Conservation (phyloP, 2,888 invertebrate genomes). For the Mimumesa dahlbomi region DNA sequence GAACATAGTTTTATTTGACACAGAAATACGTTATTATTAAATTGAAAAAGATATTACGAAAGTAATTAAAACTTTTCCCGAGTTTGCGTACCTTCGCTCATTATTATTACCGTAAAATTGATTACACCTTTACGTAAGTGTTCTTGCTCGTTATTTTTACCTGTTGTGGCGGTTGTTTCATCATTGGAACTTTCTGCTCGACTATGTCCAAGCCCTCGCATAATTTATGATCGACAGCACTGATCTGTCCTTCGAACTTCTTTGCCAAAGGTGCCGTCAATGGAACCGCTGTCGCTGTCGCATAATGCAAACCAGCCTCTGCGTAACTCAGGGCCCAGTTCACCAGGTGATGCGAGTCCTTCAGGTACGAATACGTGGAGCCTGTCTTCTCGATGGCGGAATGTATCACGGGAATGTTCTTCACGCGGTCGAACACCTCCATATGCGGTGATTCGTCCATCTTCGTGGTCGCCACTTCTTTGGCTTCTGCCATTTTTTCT, state of each 20-base stretch:
- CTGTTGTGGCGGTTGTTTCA: constrained; percentile 82
- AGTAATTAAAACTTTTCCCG: no score
- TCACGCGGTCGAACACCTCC: constrained; percentile 76
- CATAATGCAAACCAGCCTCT: constrained; percentile 82
- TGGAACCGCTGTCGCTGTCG: constrained; percentile 81
- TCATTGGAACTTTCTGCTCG: constrained; percentile 82
- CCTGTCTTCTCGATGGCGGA: constrained; percentile 77
- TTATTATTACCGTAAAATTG: no score
- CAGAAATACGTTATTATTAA: no score
- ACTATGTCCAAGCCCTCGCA: constrained; percentile 83
- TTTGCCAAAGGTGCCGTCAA: constrained; percentile 81
- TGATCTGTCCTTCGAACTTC: constrained; percentile 82
- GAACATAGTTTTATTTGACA: no score
- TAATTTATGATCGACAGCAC: constrained; percentile 82
- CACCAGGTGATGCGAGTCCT: constrained; percentile 82
- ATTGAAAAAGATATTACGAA: no score
- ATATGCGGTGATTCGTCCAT: constrained; percentile 64
- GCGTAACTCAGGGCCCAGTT: constrained; percentile 83
- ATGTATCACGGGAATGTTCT: constrained; percentile 75
- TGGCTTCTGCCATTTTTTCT: constrained; percentile 57
- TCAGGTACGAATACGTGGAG: constrained; percentile 75
- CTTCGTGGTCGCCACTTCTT: not conserved
- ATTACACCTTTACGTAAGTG: no score
- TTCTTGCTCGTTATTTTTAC: no score
- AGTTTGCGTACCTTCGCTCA: no score